Evolutionary conservation across 2,797 vertebrate species (phyloP).

Genomic region (Halcyon chelicuti): DNA sequence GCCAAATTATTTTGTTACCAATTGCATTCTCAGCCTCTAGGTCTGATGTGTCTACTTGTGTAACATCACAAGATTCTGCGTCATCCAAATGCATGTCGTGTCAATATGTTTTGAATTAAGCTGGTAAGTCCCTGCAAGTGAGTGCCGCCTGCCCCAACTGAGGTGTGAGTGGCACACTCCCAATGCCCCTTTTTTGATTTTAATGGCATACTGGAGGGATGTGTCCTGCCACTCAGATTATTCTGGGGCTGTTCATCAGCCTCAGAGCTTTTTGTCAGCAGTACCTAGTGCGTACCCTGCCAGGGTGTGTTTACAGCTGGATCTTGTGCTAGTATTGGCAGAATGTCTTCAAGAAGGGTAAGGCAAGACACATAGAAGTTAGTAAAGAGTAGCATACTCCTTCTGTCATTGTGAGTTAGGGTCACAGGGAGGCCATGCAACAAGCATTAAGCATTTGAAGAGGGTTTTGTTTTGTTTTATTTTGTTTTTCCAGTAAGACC

Average conservation of each 20-base stretch:
- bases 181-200: background rate
- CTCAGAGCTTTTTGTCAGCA: background rate
- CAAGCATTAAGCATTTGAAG: background rate
- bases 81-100: accelerated
- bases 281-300: background rate
- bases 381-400: too few relatives aligned
- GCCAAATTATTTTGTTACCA: background rate
- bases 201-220: background rate
- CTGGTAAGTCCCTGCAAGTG: background rate
- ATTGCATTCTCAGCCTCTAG: accelerated
- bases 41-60: background rate
- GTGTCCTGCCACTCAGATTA: background rate
- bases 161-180: background rate
- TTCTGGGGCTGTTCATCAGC: background rate
- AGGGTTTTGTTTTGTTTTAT: too few relatives aligned
- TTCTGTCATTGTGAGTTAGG: background rate
- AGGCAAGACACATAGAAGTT: background rate
- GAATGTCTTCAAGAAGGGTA: background rate
- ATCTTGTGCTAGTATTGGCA: background rate
- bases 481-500: background rate
- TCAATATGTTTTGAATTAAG: background rate
- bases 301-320: background rate
- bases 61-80: background rate
- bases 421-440: background rate
- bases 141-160: background rate